Conservation (phyloP, 2,113 vertebrate species). For the Spheniscus mendiculus region DNA sequence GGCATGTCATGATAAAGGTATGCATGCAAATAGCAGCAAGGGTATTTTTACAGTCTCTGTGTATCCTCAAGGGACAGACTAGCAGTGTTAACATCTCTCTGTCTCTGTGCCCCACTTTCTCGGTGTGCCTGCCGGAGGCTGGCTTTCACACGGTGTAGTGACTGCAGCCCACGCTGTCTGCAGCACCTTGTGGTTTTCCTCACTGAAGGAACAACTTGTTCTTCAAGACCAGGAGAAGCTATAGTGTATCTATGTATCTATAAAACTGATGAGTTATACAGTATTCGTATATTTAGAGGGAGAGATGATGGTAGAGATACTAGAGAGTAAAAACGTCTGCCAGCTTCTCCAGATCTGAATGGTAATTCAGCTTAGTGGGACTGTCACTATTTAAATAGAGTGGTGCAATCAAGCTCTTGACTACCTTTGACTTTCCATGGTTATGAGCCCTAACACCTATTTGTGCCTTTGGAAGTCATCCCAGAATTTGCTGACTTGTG, state of each 20-base stretch:
- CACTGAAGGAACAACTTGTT: background rate
- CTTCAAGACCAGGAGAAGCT: background rate
- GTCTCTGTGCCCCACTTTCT: background rate
- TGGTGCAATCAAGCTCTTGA: background rate
- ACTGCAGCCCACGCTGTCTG: background rate
- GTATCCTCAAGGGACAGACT: background rate
- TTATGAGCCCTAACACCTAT: background rate
- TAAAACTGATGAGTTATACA: background rate
- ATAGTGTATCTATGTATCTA: fast-evolving
- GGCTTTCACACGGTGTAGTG: background rate
- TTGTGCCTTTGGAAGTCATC: constrained; percentile 26
- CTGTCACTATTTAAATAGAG: background rate
- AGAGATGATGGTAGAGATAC: background rate
- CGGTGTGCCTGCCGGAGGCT: background rate
- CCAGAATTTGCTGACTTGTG: constrained; percentile 14
- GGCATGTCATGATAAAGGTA: background rate
- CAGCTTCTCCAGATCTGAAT: background rate
- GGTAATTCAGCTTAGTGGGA: background rate
- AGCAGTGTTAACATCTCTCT: fast-evolving
- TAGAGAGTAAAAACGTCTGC: background rate
- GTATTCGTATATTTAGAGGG: background rate
- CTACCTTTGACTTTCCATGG: background rate
- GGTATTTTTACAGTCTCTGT: background rate
- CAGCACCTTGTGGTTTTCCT: background rate
- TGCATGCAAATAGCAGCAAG: background rate